These are phyloP conservation scores for Folsomia manolachei DNA, from an alignment of 2,888 invertebrate species.

Conservation along the genomic window DNA sequence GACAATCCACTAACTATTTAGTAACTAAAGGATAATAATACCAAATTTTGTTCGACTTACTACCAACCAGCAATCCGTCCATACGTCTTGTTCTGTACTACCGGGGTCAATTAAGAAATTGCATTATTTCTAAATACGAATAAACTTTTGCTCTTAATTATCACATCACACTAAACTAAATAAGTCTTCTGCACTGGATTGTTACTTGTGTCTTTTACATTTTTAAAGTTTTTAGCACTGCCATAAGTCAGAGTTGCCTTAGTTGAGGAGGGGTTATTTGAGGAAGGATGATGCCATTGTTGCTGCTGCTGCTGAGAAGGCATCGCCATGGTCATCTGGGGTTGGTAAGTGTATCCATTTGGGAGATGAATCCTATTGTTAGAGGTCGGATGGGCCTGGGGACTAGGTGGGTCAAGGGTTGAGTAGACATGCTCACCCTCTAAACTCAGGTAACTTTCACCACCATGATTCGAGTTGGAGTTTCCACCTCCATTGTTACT, in stretches of 20 bases:
- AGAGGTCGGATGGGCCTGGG: slow-evolving; percentile 35
- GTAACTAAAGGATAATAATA: no score
- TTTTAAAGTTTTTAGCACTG: slow-evolving; percentile 38
- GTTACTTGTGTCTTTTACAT: slow-evolving; percentile 29
- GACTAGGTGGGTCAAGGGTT: slow-evolving; percentile 49
- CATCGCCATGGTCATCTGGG: slow-evolving; percentile 18
- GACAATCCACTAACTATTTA: slow-evolving; percentile 6
- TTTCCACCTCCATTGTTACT: slow-evolving; percentile 4
- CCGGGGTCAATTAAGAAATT: neutral
- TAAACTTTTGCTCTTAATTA: no score
- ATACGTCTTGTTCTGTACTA: no score
- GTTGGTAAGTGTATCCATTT: slow-evolving; percentile 49
- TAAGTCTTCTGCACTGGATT: slow-evolving; percentile 49
- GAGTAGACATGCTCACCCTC: slow-evolving; percentile 50
- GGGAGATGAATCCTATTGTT: slow-evolving; percentile 45
- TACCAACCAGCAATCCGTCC: neutral
- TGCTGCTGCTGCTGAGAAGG: slow-evolving; percentile 34
- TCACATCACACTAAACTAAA: slow-evolving; percentile 48
- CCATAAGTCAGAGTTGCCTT: slow-evolving; percentile 16
- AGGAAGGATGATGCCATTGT: slow-evolving; percentile 22
- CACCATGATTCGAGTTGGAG: slow-evolving; percentile 17
- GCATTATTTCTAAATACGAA: no score
- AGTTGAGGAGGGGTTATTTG: slow-evolving; percentile 15
- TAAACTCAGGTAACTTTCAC: slow-evolving; percentile 50
- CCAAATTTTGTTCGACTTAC: neutral